Evolutionary conservation across 2,888 invertebrate genomes (phyloP), one percentile per base, ranked within the genome.

Genomic region (Autographa pulchrina): DNA sequence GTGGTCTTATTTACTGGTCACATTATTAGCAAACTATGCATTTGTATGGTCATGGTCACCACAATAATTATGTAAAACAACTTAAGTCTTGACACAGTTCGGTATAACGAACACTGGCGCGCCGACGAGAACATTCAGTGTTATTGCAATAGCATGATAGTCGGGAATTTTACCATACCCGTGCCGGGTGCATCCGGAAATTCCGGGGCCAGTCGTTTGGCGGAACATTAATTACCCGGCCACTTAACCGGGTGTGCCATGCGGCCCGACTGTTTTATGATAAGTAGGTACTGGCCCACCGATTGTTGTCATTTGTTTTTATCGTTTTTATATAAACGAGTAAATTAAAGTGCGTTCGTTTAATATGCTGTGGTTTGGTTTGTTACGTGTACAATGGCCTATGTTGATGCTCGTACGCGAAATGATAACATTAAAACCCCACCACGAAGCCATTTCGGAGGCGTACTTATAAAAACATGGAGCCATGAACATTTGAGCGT

Each of bases 191-290:
- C 86, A 86, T 84, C 85, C 87, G 88, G 89, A 85, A 84, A 86
- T 88, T 86, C 88, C 82, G 85, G 85, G 86, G 75, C 82, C 86
- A 89, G 86, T 90, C 88, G 88, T 91, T 92, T 86, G 87, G 87
- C 84, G 86, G 86, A 88, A 90, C 89, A 92, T 93, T 92, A 92
- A 93, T 93, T 92, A 92, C 87, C 90, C 87, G 83, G 86, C 86
- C 89, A 90, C 89, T 90, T 89, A 86, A 86, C 89, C 86, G 89
- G 87, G 80, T 84, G 88, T 83, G 74, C 83, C 84, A 83, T 84
- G 81, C 81, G 75, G 77, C 77, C 67, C 65, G 74, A 76, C 81
- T 84, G 77, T 81, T 84, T 84, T 84, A 85, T 84, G 73, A 79
- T 78, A 77, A 83, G 74, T 78, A 77, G 75, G 70, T 79, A 76